phyloP scores from a whole-genome alignment of 2,113 vertebrate species.

The Rhodinocichla rosea region DNA sequence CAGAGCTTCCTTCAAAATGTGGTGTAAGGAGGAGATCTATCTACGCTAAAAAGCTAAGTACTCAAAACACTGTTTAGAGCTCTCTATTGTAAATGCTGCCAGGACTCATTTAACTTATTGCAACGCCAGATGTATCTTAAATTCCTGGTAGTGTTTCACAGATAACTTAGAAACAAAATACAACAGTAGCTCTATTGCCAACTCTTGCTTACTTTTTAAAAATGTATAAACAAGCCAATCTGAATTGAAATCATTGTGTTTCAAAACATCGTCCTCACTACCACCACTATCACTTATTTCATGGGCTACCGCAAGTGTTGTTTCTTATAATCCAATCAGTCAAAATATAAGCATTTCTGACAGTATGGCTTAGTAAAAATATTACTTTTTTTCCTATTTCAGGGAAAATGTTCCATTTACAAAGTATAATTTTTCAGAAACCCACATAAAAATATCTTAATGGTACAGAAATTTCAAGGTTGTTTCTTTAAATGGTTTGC shows the following conservation, averaged over 20 bases:
- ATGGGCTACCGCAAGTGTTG: not conserved
- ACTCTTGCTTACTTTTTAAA: not conserved
- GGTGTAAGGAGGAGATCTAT: not conserved
- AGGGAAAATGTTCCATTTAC: not conserved
- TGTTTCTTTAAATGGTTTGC: not conserved
- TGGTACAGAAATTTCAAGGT: not conserved
- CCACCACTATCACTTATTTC: not conserved
- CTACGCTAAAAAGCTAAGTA: not conserved
- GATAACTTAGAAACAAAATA: slow-evolving; percentile 5
- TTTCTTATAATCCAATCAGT: not conserved
- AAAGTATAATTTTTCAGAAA: not conserved
- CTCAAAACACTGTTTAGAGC: not conserved
- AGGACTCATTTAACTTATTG: not conserved
- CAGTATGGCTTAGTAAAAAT: not conserved
- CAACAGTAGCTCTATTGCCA: not conserved
- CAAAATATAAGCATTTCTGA: not conserved
- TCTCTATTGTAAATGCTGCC: not conserved
- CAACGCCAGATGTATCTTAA: not conserved
- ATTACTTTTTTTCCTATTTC: not conserved
- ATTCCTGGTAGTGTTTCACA: not conserved
- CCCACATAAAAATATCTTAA: not conserved
- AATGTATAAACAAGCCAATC: not conserved
- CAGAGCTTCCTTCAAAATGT: not conserved
- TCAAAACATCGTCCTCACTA: not conserved
- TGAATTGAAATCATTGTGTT: not conserved